Evolutionary conservation across 2,797 vertebrate species (phyloP), one percentile per base, ranked within the genome.

Genomic region (Enteromius afrohamiltoni): DNA sequence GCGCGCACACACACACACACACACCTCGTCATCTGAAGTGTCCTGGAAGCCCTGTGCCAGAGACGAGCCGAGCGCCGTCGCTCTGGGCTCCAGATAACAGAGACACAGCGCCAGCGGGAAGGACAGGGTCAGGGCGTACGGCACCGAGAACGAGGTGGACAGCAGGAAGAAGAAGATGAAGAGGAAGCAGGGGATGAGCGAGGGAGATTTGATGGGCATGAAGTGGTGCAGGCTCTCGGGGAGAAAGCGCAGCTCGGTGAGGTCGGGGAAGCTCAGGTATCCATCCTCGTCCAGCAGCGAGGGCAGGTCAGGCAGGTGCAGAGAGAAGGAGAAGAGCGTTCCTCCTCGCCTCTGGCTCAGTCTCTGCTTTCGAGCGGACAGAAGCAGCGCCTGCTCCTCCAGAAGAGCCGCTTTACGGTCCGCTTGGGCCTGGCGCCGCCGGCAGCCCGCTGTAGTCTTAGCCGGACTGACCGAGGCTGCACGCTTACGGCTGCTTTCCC

Each of bases 21-120:
- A 95, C 94, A 96, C 97, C 96, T 99, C 98, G 95, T 99, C 98
- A 93, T 99, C 98, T 95, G 98, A 99, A 96, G 97, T 99, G 97
- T 99, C 97, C 97, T 96, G 96, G 95, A 96, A 97, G 95, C 97
- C 96, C 96, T 97, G 96, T 94, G 97, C 95, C 95, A 99, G 96
- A 93, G 96, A 97, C 93, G 97, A 96, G 91, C 96, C 97, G 95
- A 99, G 96, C 93, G 97, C 97, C 90, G 98, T 96, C 84, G 97
- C 97, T 95, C 97, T 98, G 95, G 98, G 98, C 97, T 99, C 98
- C 97, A 99, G 97, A 96, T 98, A 99, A 96, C 98, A 99, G 95
- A 99, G 97, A 93, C 98, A 98, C 95, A 99, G 93, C 91, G 98
- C 98, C 96, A 99, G 94, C 89, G 98, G 98, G 92, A 99, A 99